Conservation (phyloP, 2,797 vertebrate species). For the Yasuhikotakia modesta region DNA sequence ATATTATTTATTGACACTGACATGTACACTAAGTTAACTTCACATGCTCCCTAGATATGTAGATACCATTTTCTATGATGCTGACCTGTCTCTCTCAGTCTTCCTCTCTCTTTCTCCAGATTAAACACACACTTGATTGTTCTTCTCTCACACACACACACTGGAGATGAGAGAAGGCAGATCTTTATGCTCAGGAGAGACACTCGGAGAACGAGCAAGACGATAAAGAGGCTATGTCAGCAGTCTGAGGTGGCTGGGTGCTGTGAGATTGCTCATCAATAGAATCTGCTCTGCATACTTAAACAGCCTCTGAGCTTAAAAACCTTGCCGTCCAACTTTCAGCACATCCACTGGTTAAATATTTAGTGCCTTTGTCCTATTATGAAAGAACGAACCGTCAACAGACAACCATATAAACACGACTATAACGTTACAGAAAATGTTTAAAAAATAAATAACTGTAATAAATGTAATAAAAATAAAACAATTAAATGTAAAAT, state of each 20-base stretch:
- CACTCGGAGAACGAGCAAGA: not conserved
- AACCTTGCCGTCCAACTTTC: conserved; percentile 26
- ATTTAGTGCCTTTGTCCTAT: conserved; percentile 33
- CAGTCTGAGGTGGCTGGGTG: conserved; percentile 41
- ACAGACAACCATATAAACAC: conserved; percentile 6
- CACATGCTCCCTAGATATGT: not conserved
- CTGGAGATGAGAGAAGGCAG: conserved; percentile 26
- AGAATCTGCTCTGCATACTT: conserved; percentile 50
- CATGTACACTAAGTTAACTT: not conserved
- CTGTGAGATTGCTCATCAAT: conserved; percentile 44
- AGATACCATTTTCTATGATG: conserved; percentile 18
- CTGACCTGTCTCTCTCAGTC: conserved; percentile 2
- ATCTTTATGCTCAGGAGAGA: conserved; percentile 37
- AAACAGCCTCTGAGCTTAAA: conserved; percentile 37
- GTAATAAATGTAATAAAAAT: too few species aligned
- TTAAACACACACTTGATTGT: conserved; percentile 34
- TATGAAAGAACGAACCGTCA: conserved; percentile 32
- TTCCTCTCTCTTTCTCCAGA: conserved; percentile 12
- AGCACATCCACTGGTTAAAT: conserved; percentile 36
- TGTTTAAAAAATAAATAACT: not conserved
- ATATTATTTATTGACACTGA: conserved; percentile 10
- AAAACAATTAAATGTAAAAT: too few species aligned
- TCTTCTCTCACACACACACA: conserved; percentile 9
- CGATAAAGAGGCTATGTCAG: conserved; percentile 47
- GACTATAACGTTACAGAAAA: not conserved